Evolutionary conservation across 2,888 invertebrate species (phyloP), one percentile per base, ranked within the genome.

Genomic region (Metopia argyrocephala): DNA sequence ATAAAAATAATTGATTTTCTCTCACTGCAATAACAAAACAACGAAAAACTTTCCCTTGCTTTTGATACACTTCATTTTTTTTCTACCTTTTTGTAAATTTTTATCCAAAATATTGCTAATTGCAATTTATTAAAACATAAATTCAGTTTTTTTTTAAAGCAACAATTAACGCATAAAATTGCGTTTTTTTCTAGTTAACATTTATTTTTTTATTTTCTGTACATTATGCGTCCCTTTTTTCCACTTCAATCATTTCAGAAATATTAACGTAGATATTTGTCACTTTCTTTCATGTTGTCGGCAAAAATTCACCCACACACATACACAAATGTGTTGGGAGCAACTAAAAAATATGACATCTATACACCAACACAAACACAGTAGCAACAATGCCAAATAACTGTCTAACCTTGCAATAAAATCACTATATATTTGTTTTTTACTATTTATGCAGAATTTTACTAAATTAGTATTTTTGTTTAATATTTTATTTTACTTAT

Each of bases 231-330:
- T 52, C 12, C 25, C 70, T 75, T 68, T 74, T 74, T 78, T 57
- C 25, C 65, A 69, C 73, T 46, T 18, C 6, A 15, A 18, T 2
- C 18, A 18, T 59, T 64, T 65, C 0, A 31, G n/a, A 25, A 2
- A 46, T 18, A 45, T 28, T 50, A 6, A 45, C 52, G 3, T 71
- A 48, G 64, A 73, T 48, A 59, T 62, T 79, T 66, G 76, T 83
- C 78, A 71, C 78, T 46, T 59, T 82, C 78, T 74, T 64, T 74
- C 65, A 74, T 56, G 52, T 80, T 78, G 82, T 83, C 82, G 82
- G 82, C 82, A 65, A 83, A 83, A 83, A 73, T 70, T 38, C 28
- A 62, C 74, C 52, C 52, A 78, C 76, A 78, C 71, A 71, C 38
- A 78, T 65, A 78, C 70, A 54, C 28, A 56, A 62, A 56, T 38